Base-by-base conservation (phyloP, 2,113 vertebrate genomes). In the Sula dactylatra region DNA sequence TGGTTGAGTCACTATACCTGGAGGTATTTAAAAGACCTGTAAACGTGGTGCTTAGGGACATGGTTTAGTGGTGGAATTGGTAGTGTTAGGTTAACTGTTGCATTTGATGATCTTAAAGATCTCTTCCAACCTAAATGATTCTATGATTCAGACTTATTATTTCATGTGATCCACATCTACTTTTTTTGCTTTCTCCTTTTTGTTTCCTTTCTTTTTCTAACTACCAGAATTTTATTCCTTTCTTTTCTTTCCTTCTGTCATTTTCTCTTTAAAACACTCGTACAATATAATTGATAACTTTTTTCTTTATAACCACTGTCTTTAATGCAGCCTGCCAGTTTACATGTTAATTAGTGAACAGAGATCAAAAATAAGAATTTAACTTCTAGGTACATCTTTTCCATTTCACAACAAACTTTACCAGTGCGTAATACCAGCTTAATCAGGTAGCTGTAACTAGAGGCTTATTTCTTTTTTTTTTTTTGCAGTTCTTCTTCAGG, bases 61-160 rank as follows among this genome's bases (percentile, higher is more conserved):
- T 44, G n/a, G 26, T 69, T 50, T 59, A 44, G 16, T 36, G 22
- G 36, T 44, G n/a, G 8, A 26, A 11, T 71, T 13, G 4, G 22
- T 16, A 50, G 26, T 19, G 14, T 14, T 73, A 44, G 55, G 6
- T 50, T 44, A 44, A 72, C 4, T 7, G 27, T n/a, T 73, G 11
- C 17, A 40, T 32, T 62, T 0, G 0, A n/a, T 17, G 9, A 45
- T 50, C n/a, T 56, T 50, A 50, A 32, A 3, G 15, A 12, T 40
- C 15, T 73, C 6, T 83, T 83, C 27, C 34, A 56, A 29, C 27
- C 27, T 17, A 72, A 82, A 38, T 31, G 3, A 55, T 73, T 16
- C 25, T 40, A 11, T 56, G 42, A 64, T 54, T 64, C 22, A 59
- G 38, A 47, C 9, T 64, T 65, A 32, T 15, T 45, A 21, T 44